These are phyloP conservation scores for Zoanthus gigantus DNA, from an alignment of 92 coral and sea anemone species.

Conservation along the genomic window DNA sequence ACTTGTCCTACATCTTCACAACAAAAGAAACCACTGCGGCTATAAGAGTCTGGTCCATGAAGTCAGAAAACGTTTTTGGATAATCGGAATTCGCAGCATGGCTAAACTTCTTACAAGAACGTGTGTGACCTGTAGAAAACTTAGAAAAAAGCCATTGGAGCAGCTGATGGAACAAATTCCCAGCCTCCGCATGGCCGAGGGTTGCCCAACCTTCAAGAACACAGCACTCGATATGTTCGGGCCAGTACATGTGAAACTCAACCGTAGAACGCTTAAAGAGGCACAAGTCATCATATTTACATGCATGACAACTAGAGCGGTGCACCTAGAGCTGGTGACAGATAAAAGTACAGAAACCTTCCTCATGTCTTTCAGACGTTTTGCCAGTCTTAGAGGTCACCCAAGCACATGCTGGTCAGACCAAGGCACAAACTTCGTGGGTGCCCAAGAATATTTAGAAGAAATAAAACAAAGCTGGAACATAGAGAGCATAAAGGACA, in stretches of 20 bases:
- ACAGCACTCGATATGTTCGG: conserved; percentile 82
- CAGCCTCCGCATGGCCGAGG: conserved; percentile 56
- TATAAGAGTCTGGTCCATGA: conserved; percentile 59
- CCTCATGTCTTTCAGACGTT: conserved; percentile 70
- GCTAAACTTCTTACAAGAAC: conserved; percentile 42
- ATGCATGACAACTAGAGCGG: conserved; percentile 68
- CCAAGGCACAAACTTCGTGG: conserved; percentile 14
- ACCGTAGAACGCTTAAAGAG: conserved; percentile 71
- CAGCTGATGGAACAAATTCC: conserved; percentile 64
- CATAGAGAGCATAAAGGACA: no score
- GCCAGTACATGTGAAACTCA: conserved; percentile 65
- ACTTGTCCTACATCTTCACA: conserved; percentile 35
- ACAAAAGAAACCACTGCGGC: conserved; percentile 35
- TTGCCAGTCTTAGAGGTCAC: conserved; percentile 58
- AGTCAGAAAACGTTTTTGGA: conserved; percentile 66
- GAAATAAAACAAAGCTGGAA: neutral
- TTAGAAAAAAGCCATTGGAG: conserved; percentile 63
- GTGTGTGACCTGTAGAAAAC: conserved; percentile 50
- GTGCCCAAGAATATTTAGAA: no score
- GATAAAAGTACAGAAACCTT: conserved; percentile 68
- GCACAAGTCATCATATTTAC: conserved; percentile 64
- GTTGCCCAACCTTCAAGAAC: conserved; percentile 65
- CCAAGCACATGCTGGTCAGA: conserved; percentile 44
- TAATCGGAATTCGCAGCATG: conserved; percentile 56
- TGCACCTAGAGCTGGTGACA: conserved; percentile 70